Evolutionary conservation across 2,888 invertebrate genomes (phyloP).

Genomic region (Campaea margaritaria): DNA sequence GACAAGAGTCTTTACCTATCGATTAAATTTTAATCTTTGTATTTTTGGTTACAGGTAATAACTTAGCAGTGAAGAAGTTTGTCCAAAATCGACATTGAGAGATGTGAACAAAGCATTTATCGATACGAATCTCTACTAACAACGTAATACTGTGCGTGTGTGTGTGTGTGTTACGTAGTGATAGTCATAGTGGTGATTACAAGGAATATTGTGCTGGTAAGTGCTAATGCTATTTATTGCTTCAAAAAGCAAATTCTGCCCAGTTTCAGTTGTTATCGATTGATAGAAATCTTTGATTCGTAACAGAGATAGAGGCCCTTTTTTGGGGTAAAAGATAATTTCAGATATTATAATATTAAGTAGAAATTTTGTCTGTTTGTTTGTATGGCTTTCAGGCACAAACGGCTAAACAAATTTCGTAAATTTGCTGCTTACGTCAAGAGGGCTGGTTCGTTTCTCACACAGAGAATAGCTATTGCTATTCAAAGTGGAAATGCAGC

Average conservation of each 20-base stretch:
- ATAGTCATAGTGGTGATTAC: slow-evolving; percentile 17
- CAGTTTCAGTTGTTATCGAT: not conserved
- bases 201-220: slow-evolving; percentile 30
- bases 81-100: slow-evolving; percentile 30
- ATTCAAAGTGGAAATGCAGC: too few species aligned
- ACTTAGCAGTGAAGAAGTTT: slow-evolving; percentile 33
- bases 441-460: too few species aligned
- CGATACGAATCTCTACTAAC: slow-evolving; percentile 33
- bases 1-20: too few species aligned
- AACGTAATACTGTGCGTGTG: slow-evolving; percentile 3
- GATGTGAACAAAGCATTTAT: slow-evolving; percentile 26
- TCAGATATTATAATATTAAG: too few species aligned
- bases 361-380: too few species aligned
- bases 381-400: not conserved
- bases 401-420: too few species aligned
- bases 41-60: slow-evolving; percentile 41
- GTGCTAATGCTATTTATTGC: slow-evolving; percentile 1
- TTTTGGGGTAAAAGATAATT: too few species aligned
- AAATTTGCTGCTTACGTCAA: too few species aligned
- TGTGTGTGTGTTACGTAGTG: slow-evolving; percentile 31
- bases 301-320: too few species aligned
- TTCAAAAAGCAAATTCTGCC: too few species aligned
- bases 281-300: not conserved
- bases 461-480: too few species aligned
- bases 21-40: not conserved